Evolutionary conservation across 2,113 vertebrate species (phyloP).

Genomic region (Protobothrops flavoviridis): DNA sequence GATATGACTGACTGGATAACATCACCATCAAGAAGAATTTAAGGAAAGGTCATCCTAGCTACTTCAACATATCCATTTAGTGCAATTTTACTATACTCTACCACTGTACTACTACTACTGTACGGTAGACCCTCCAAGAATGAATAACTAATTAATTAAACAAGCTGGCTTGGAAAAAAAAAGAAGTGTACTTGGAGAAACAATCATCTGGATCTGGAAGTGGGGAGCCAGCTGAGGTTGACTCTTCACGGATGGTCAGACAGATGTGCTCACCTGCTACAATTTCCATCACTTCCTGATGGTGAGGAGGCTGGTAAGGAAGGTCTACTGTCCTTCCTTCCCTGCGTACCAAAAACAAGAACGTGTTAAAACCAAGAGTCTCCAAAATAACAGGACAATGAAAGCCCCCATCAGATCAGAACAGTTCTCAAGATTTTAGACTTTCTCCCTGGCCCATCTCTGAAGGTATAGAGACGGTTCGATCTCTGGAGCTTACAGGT

Average conservation of each 20-base stretch:
- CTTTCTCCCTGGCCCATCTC: not conserved
- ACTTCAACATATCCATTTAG: not conserved
- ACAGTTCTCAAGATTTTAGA: not conserved
- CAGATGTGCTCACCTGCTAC: not conserved
- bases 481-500: not conserved
- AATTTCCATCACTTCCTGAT: not conserved
- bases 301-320: not conserved
- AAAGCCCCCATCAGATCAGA: not conserved
- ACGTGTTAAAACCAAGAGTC: not conserved
- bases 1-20: too few relatives aligned
- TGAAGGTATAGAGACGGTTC: not conserved
- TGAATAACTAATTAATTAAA: not conserved
- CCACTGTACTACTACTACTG: too few relatives aligned
- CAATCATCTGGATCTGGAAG: not conserved
- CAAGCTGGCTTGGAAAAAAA: not conserved
- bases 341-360: not conserved
- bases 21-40: not conserved
- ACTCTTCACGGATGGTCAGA: not conserved
- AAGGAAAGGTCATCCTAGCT: not conserved
- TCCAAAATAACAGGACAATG: not conserved
- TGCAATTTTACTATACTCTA: not conserved
- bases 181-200: not conserved
- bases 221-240: not conserved
- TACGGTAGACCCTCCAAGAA: not conserved
- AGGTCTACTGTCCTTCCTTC: not conserved